Percentiles rank a stretch among this genome's conserved stretches.
Evolutionary conservation across 2,888 invertebrate species (phyloP).

Genomic region (Euplagia quadripunctaria): DNA sequence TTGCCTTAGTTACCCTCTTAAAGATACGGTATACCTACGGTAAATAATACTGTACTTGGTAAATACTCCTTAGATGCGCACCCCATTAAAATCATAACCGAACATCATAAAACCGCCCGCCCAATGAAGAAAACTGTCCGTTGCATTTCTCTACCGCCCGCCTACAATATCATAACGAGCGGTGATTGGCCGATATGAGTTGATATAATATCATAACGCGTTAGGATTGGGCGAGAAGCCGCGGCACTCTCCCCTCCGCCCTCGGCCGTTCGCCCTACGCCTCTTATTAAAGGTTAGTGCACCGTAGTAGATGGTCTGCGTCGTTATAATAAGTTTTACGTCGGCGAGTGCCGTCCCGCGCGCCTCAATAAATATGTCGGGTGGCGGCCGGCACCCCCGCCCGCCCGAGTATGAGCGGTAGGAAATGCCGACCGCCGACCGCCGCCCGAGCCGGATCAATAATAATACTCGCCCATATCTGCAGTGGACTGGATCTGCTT

Average conservation of each 20-base stretch:
- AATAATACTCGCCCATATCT: constrained; percentile 87
- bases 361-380: constrained; percentile 83
- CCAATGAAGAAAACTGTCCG: constrained; percentile 76
- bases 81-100: constrained; percentile 83
- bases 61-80: constrained; percentile 52
- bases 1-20: not conserved
- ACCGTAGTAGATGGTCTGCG: constrained; percentile 68
- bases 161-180: constrained; percentile 87
- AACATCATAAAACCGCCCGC: constrained; percentile 86
- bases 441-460: constrained; percentile 83
- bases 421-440: constrained; percentile 82
- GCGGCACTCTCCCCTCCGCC: constrained; percentile 70
- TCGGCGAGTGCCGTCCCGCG: constrained; percentile 72
- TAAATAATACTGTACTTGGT: constrained; percentile 45
- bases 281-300: constrained; percentile 81
- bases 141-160: constrained; percentile 74
- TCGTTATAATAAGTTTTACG: constrained; percentile 81
- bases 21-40: constrained; percentile 5
- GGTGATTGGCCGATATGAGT: constrained; percentile 85
- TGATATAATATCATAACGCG: constrained; percentile 90
- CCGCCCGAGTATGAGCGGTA: constrained; percentile 82
- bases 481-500: constrained; percentile 86
- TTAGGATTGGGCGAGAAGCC: constrained; percentile 84
- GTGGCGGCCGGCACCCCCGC: constrained; percentile 65
- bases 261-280: constrained; percentile 60